Evolutionary conservation across 2,797 vertebrate species (phyloP), one percentile per base, ranked within the genome.

Genomic region (Sternarchorhynchus goeldii): DNA sequence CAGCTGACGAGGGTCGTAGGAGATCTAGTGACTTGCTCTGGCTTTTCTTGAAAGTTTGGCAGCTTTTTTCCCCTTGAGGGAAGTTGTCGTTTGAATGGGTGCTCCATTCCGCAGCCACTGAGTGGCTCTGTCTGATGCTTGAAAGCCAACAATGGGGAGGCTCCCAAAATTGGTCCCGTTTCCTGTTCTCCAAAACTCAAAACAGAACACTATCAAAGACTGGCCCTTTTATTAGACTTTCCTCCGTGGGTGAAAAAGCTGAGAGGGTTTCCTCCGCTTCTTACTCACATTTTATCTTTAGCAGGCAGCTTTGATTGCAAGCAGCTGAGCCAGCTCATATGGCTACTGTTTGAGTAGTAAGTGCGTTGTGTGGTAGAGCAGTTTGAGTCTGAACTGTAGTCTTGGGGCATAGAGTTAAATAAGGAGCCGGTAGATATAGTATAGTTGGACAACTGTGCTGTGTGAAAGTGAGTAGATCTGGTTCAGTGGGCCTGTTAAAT

Each of bases 1-100:
- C 34, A 80, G 32, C 66, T 8, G 18, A 69, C 25, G 66, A 36
- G 55, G 45, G 45, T 70, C 14, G 73, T 69, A 16, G 17, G 7
- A 57, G 75, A 75, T 62, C 55, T 55, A 70, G 66, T 32, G 57
- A 21, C 73, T 45, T 62, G 45, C 17, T 34, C 29, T 50, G 31
- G 69, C 50, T 76, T 66, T 67, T 58, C 63, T 62, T 76, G 55
- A 73, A 58, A 55, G 14, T 12, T 20, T 5, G 29, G 53, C 53
- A 12, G 60, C 41, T 12, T 73, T 56, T 66, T 39, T 76, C 59
- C 25, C 53, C 21, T 66, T 65, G 62, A 73, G 73, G 56, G 73
- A 63, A 76, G 76, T 68, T 73, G 70, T 80, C 41, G 59, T 83
- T 60, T 57, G 75, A 83, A 73, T 59, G 78, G 76, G 53, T 68